Evolutionary conservation across 2,113 vertebrate species (phyloP).

Genomic region (Sitta europaea): DNA sequence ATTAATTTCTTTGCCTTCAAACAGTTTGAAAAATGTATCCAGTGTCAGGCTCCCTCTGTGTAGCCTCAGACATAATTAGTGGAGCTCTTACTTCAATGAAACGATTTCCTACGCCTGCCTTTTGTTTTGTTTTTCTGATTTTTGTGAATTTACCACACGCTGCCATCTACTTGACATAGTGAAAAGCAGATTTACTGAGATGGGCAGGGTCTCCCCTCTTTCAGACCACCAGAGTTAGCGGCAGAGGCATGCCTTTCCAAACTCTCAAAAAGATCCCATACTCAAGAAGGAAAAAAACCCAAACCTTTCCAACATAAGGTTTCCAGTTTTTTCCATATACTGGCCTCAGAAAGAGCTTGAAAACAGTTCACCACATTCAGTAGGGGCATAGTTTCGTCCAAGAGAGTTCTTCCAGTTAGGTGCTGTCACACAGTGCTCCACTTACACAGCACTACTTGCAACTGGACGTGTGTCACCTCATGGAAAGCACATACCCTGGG

Average conservation of each 20-base stretch:
- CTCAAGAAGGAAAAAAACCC: background rate
- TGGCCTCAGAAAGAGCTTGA: background rate
- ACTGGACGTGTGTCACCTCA: accelerated
- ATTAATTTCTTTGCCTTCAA: slow-evolving; percentile 31
- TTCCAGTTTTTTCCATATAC: background rate
- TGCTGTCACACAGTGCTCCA: background rate
- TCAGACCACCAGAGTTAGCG: background rate
- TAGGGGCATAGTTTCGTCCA: background rate
- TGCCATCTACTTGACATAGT: background rate
- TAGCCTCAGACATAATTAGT: background rate
- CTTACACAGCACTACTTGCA: accelerated
- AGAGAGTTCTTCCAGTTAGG: background rate
- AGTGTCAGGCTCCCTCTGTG: background rate
- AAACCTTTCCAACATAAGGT: background rate
- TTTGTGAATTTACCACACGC: background rate
- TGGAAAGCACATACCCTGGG: background rate
- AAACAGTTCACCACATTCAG: background rate
- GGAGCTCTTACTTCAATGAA: background rate
- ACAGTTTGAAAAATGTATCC: background rate
- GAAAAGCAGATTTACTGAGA: background rate
- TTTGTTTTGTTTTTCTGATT: background rate
- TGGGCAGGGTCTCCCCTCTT: background rate
- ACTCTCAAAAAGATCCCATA: background rate
- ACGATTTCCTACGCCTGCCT: background rate
- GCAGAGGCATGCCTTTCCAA: background rate